A percentile compares a stretch with the other conserved stretches of the same genome.
phyloP scores from a whole-genome alignment of 2,888 invertebrate species.

The Drosophila niveifrons region DNA sequence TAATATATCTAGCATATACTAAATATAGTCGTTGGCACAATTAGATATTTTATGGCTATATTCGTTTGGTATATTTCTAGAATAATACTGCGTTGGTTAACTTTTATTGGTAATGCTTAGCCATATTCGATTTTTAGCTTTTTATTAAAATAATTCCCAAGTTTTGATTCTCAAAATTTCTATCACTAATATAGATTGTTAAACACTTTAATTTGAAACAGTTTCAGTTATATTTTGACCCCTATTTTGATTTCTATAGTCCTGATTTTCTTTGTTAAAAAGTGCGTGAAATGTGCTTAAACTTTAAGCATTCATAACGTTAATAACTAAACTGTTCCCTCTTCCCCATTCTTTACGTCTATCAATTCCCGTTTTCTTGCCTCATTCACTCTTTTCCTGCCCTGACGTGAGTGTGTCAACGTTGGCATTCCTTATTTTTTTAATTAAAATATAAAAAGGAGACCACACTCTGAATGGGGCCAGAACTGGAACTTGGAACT shows the following conservation, averaged over 20 bases:
- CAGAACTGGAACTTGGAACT: not conserved
- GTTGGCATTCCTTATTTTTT: conserved; percentile 56
- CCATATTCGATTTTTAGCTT: no score
- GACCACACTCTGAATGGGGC: conserved; percentile 53
- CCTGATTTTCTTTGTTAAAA: not conserved
- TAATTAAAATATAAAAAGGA: conserved; percentile 64
- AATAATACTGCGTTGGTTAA: no score
- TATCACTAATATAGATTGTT: no score
- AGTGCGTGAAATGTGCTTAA: conserved; percentile 48
- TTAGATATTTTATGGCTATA: no score
- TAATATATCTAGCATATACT: no score
- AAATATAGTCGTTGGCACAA: no score
- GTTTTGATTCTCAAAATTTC: no score
- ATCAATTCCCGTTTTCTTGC: not conserved
- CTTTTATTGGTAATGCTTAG: no score
- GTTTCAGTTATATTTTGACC: not conserved
- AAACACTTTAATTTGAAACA: no score
- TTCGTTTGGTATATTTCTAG: no score
- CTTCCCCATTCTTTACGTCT: not conserved
- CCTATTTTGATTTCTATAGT: not conserved
- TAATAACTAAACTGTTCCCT: conserved; percentile 30
- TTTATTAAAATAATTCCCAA: no score
- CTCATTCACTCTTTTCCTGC: conserved; percentile 1
- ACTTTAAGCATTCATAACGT: conserved; percentile 29
- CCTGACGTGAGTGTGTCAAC: conserved; percentile 46